These are phyloP conservation scores for Empidonax traillii DNA, from an alignment of 2,113 vertebrate genomes.

Conservation along the genomic window DNA sequence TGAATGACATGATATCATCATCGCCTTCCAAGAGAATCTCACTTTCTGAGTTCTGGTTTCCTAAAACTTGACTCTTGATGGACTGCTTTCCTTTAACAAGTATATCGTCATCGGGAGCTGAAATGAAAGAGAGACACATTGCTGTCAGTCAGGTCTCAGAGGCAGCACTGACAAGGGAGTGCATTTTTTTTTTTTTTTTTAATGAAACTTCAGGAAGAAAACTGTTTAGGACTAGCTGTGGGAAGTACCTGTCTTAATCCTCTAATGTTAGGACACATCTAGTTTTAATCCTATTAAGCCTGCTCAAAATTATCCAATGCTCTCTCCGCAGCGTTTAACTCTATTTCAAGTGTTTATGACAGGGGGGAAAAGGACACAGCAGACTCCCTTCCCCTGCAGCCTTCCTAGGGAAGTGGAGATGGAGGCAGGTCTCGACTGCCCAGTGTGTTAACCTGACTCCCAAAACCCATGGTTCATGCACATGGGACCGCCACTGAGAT, in stretches of 20 bases:
- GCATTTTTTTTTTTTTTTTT: neutral
- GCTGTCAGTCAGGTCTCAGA: slow-evolving; percentile 40
- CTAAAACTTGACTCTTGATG: slow-evolving; percentile 90
- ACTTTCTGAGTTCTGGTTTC: slow-evolving; percentile 91
- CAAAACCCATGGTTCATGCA: neutral
- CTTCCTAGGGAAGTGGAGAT: accelerated
- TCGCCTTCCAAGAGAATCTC: slow-evolving; percentile 89
- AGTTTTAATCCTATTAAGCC: slow-evolving; percentile 38
- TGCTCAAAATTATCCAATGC: neutral
- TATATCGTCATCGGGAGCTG: slow-evolving; percentile 91
- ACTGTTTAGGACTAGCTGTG: neutral
- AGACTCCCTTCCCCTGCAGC: neutral
- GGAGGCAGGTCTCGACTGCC: neutral
- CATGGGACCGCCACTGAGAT: too few relatives aligned
- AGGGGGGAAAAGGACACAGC: neutral
- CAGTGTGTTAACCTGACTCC: accelerated
- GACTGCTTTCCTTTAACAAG: slow-evolving; percentile 93
- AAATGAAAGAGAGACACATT: slow-evolving; percentile 60
- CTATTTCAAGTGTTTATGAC: neutral
- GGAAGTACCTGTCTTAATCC: neutral
- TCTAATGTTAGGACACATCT: slow-evolving; percentile 2
- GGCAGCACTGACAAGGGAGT: neutral
- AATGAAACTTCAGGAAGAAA: neutral
- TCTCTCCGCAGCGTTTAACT: neutral
- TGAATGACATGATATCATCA: slow-evolving; percentile 91